Evolutionary conservation across 2,888 invertebrate genomes (phyloP), one percentile per base, ranked within the genome.

Genomic region (Proisotoma minuta): DNA sequence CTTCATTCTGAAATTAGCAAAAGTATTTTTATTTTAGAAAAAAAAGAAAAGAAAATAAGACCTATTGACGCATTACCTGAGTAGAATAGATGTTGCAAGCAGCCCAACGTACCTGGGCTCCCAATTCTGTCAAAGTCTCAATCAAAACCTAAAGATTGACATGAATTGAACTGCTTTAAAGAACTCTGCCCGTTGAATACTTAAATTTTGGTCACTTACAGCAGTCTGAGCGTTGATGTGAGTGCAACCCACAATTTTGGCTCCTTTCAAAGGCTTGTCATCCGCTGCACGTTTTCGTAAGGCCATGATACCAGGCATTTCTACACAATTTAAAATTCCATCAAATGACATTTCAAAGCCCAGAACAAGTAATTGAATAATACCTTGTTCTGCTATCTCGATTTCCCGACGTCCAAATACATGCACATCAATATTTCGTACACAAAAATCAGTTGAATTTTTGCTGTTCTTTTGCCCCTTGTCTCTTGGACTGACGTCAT

Each of bases 191-290:
- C 27, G 18, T 28, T 24, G 15, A 52, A 52, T 23, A 27, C 20
- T 43, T n/a, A 50, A 66, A 51, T 5, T 47, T 51, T 20, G 29
- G 22, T 22, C 26, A 76, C 80, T 78, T 76, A 83, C 97, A 3
- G 97, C 98, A 0, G 96, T 97, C 80, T 98, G 98, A 47, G 97
- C 97, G 79, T 96, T 98, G 75, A 98, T 95, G 80, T 98, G 98
- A 54, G 96, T 97, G 79, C 97, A 98, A 29, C 96, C 97, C 54
- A 97, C 94, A 70, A 94, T 90, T 82, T 91, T 93, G 12, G 97
- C 97, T 77, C 95, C 94, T 77, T 91, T 90, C 73, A 98, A 78
- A 0, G 97, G 97, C 75, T 94, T 95, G 76, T 97, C 96, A 59
- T 95, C 93, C 57, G 87, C 84, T 1, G 96, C 96, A 66, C 96